A percentile compares a stretch with the other conserved stretches of the same genome.
Conservation (phyloP, 2,797 vertebrate species). For the Sebastes melanostomus region DNA sequence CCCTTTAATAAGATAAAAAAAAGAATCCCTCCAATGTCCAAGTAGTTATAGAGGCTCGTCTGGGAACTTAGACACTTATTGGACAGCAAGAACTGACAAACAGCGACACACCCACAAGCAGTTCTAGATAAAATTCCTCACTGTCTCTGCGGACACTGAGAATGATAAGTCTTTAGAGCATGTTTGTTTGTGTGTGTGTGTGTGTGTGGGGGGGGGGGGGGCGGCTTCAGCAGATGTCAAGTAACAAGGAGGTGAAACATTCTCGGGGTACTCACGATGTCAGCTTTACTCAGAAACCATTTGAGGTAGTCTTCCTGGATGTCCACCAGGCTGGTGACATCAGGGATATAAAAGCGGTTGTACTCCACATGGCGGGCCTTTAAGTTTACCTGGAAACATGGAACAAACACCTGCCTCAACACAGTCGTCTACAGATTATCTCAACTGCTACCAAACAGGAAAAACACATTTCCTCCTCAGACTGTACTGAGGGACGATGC, state of each 20-base stretch:
- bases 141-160: background rate
- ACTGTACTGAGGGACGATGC: background rate
- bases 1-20: too few species aligned
- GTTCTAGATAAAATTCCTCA: conserved; percentile 17
- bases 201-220: background rate
- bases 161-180: background rate
- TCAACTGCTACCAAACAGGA: background rate
- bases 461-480: background rate
- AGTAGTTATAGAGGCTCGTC: background rate
- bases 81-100: background rate
- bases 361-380: conserved; percentile 94
- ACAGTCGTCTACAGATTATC: background rate
- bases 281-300: conserved; percentile 96
- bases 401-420: conserved; percentile 20
- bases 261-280: conserved; percentile 86
- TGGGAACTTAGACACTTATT: background rate
- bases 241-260: background rate
- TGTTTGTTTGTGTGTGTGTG: background rate
- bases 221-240: background rate
- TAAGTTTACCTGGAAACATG: conserved; percentile 88
- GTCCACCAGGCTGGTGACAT: conserved; percentile 94
- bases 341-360: conserved; percentile 94
- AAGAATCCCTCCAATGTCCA: background rate
- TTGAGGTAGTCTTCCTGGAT: conserved; percentile 99
- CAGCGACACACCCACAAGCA: background rate